phyloP scores from a whole-genome alignment of 2,797 vertebrate genomes.

The Nannoperca obscura region DNA sequence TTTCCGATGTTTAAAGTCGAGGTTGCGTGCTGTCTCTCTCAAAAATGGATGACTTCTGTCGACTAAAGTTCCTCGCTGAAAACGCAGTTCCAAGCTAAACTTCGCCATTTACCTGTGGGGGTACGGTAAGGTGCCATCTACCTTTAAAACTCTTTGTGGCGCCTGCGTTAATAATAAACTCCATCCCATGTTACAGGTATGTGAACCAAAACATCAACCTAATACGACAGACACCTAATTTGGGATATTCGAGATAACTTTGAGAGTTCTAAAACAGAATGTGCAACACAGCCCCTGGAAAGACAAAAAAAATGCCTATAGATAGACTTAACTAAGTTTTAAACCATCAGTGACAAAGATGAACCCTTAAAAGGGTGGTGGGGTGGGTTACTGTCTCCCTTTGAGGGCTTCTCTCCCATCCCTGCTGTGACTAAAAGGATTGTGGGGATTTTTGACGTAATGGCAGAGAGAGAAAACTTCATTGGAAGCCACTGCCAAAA shows the following conservation, averaged over 20 bases:
- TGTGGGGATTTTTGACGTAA: slow-evolving; percentile 78
- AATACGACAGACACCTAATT: slow-evolving; percentile 36
- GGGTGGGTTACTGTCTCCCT: slow-evolving; percentile 58
- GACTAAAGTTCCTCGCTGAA: slow-evolving; percentile 53
- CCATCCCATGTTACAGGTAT: slow-evolving; percentile 33
- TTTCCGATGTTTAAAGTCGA: slow-evolving; percentile 49
- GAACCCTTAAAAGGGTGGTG: slow-evolving; percentile 53
- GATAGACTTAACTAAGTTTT: slow-evolving; percentile 71
- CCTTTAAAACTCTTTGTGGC: slow-evolving; percentile 35
- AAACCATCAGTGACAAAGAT: slow-evolving; percentile 65
- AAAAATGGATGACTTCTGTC: slow-evolving; percentile 63
- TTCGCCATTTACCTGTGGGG: slow-evolving; percentile 41
- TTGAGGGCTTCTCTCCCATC: slow-evolving; percentile 77
- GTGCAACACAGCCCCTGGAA: slow-evolving; percentile 43
- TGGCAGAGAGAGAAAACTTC: slow-evolving; percentile 70
- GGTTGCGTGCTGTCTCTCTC: slow-evolving; percentile 29
- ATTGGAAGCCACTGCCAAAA: slow-evolving; percentile 75
- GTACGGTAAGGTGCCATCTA: slow-evolving; percentile 16
- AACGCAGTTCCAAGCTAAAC: slow-evolving; percentile 54
- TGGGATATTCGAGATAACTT: slow-evolving; percentile 40
- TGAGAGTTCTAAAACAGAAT: slow-evolving; percentile 53
- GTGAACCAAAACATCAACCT: slow-evolving; percentile 25
- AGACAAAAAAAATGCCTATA: slow-evolving; percentile 61
- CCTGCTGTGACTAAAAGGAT: slow-evolving; percentile 86
- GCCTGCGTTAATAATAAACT: slow-evolving; percentile 45